A percentile compares a stretch with the other conserved stretches of the same genome.
Conservation (phyloP, 2,113 vertebrate species). For the Paramisgurnus dabryanus region DNA sequence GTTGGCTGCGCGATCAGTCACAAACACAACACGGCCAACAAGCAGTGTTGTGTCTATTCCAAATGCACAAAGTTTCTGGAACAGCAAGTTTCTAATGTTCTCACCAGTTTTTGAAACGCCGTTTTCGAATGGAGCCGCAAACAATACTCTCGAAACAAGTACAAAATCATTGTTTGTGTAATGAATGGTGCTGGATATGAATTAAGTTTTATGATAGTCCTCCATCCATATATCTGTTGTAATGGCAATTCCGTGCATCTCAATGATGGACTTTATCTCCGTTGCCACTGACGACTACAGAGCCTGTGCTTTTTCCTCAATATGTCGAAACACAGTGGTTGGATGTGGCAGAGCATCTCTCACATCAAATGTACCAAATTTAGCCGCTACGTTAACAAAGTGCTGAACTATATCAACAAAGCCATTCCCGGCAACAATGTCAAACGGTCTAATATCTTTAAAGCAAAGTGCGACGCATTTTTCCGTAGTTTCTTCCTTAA, state of each 20-base stretch:
- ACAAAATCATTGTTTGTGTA: too few species aligned
- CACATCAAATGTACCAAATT: slow-evolving; percentile 26
- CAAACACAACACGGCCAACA: background rate
- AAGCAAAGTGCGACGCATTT: background rate
- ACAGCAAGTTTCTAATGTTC: background rate
- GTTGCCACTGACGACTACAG: background rate
- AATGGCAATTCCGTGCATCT: background rate
- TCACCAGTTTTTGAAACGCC: background rate
- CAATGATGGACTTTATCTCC: background rate
- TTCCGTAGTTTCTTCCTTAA: background rate
- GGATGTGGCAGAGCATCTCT: slow-evolving; percentile 25
- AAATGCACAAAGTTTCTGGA: background rate
- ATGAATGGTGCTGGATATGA: background rate
- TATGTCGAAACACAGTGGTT: background rate
- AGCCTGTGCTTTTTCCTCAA: background rate
- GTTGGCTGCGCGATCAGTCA: background rate
- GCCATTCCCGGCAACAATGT: slow-evolving; percentile 13
- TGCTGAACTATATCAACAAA: slow-evolving; percentile 12
- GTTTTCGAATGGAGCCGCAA: background rate
- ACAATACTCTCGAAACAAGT: background rate
- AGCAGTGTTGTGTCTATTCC: background rate
- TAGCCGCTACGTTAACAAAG: slow-evolving; percentile 9
- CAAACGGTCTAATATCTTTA: background rate
- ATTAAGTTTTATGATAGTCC: background rate
- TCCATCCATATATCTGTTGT: background rate